Base-by-base conservation (phyloP, 2,888 invertebrate species). In the Laspeyria flexula region DNA sequence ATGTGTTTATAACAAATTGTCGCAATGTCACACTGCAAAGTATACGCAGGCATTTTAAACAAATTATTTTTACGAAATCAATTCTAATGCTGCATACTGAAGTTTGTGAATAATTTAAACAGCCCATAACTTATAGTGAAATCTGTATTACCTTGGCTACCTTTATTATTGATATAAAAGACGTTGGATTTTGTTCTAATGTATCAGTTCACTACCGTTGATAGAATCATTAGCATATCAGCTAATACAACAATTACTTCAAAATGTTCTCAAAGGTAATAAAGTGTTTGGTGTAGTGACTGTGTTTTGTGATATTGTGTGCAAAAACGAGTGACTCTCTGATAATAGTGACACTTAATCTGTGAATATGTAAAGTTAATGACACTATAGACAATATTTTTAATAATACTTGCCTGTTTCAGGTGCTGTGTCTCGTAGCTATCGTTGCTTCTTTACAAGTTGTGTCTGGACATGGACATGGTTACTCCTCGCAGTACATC, bases 61-160 rank as follows among this genome's bases (percentile, higher is more conserved):
- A 73, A 76, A 75, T 50, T 62, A 44, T 68, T 71, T 81, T 87
- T 83, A 73, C 82, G 81, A 88, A 84, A 86, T 71, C 57, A 70
- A 83, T 83, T 73, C 82, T 71, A 78, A 68, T 67, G 55, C 70
- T 65, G 77, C 76, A 77, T 71, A 75, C 73, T 65, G 65, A 74
- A 77, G 71, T 71, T 71, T 61, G 61, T 69, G 65, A 79, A 80
- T 77, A 75, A 79, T 79, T 77, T 81, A 70, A 73, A 75, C 68
- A 74, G 73, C 62, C 52, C 56, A 78, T 75, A 74, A 74, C 69
- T 82, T 80, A 81, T 64, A 83, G 86, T 79, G 90, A 88, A 89
- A 90, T 85, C 86, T 73, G 79, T 77, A 81, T 90, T 79, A 83
- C 89, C 88, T 90, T 90, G 90, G 79, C 71, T 71, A 82, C 76